Percentiles rank a stretch among this genome's conserved stretches.
Conservation (phyloP, 1,140 invertebrate species). For the Homarus americanus region DNA sequence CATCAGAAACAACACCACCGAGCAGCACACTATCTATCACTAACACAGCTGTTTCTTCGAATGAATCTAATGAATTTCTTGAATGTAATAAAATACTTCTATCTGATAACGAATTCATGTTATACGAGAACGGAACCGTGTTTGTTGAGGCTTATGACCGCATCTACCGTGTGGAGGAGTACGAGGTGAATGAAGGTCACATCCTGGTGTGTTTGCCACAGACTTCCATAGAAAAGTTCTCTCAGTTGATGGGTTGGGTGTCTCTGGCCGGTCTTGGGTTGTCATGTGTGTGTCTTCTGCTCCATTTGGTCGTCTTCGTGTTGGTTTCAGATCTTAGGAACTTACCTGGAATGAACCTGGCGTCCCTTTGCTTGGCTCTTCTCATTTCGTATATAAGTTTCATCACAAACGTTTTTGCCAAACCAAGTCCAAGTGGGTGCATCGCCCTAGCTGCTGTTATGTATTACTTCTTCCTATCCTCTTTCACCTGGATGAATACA, state of each 20-base stretch:
- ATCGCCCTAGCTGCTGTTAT: constrained; percentile 85
- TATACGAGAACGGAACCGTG: constrained; percentile 77
- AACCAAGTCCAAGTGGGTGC: constrained; percentile 76
- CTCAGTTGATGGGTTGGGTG: constrained; percentile 78
- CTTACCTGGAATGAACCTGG: constrained; percentile 81
- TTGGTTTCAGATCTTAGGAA: constrained; percentile 80
- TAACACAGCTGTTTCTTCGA: constrained; percentile 13
- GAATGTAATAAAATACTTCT: constrained; percentile 72
- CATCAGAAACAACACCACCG: not conserved
- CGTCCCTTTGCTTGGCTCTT: constrained; percentile 79
- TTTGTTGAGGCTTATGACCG: constrained; percentile 77
- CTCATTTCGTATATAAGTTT: constrained; percentile 80
- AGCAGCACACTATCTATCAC: not conserved
- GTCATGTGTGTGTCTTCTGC: constrained; percentile 79
- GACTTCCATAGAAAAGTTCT: constrained; percentile 78
- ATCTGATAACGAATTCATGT: constrained; percentile 77
- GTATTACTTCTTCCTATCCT: constrained; percentile 95
- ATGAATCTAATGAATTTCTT: constrained; percentile 70
- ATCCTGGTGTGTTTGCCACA: constrained; percentile 75
- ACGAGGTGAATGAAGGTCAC: constrained; percentile 75
- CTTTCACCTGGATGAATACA: constrained; percentile 97
- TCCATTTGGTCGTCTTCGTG: constrained; percentile 79
- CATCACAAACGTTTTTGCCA: constrained; percentile 77
- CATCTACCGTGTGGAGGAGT: constrained; percentile 76
- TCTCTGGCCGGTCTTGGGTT: constrained; percentile 79